A percentile compares a stretch with the other conserved stretches of the same genome.
phyloP scores from a whole-genome alignment of 2,888 invertebrate species.

The Meteorus cinctellus region DNA sequence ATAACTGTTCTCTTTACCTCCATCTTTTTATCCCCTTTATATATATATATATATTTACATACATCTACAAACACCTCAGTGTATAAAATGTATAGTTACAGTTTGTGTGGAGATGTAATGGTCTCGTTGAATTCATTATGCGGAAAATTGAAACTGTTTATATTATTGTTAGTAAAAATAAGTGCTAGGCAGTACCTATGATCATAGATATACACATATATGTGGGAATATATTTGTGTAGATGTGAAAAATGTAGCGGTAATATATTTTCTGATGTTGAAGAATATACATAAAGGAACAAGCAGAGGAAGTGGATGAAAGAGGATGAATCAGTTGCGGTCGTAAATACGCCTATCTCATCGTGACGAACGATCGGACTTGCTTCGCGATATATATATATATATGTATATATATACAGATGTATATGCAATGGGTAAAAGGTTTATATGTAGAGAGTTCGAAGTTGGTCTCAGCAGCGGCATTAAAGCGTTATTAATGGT shows the following conservation, averaged over 20 bases:
- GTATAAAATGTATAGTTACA: not conserved
- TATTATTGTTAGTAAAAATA: conserved; percentile 15
- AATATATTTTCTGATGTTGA: conserved; percentile 39
- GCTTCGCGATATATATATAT: conserved; percentile 20
- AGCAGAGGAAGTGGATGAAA: conserved; percentile 36
- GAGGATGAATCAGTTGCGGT: conserved; percentile 43
- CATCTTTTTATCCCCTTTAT: too few species aligned
- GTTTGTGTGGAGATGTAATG: conserved; percentile 10
- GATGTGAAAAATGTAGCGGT: conserved; percentile 33
- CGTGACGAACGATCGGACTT: conserved; percentile 51
- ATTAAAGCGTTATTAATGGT: conserved; percentile 56
- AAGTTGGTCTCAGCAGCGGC: conserved; percentile 51
- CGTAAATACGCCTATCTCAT: conserved; percentile 53
- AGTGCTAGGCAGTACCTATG: not conserved
- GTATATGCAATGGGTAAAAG: conserved; percentile 10
- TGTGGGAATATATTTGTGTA: not conserved
- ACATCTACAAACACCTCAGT: not conserved
- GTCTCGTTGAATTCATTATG: conserved; percentile 39
- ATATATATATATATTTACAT: too few species aligned
- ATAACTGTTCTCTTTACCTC: too few species aligned
- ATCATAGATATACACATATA: not conserved
- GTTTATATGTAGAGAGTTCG: conserved; percentile 43
- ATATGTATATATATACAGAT: conserved; percentile 21
- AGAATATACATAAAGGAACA: conserved; percentile 16
- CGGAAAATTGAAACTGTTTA: conserved; percentile 34